Conservation (phyloP, 2,888 invertebrate genomes). For the Entomobrya proxima region DNA sequence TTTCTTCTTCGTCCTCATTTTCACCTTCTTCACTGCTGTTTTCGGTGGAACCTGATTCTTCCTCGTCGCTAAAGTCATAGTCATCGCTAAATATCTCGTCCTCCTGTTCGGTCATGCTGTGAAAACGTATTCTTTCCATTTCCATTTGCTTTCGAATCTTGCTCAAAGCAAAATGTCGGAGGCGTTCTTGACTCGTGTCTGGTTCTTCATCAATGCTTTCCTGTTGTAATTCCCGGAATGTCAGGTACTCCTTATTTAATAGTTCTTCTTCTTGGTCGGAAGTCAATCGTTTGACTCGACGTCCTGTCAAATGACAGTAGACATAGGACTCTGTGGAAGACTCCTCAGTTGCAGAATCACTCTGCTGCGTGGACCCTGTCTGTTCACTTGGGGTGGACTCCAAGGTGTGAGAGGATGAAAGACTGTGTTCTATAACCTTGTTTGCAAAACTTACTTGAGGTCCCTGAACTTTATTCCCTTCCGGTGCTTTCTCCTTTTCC, state of each 20-base stretch:
- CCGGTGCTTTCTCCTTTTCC: not conserved
- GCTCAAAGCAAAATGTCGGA: constrained; percentile 21
- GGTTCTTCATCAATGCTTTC: constrained; percentile 7
- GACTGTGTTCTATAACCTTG: constrained; percentile 58
- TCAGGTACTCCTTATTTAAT: constrained; percentile 28
- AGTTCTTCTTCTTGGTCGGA: not conserved
- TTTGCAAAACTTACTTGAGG: constrained; percentile 47
- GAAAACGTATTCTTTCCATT: not conserved
- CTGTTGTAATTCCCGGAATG: constrained; percentile 23
- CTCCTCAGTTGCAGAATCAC: not conserved
- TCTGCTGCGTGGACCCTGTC: constrained; percentile 9
- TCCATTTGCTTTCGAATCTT: constrained; percentile 35
- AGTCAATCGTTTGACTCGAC: constrained; percentile 5
- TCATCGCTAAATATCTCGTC: constrained; percentile 26
- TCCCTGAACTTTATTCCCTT: not conserved
- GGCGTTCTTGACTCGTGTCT: not conserved
- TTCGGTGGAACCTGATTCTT: constrained; percentile 18
- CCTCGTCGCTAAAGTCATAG: constrained; percentile 21
- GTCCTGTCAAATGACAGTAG: not conserved
- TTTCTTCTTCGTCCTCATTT: constrained; percentile 14
- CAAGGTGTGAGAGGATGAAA: constrained; percentile 28
- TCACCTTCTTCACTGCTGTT: constrained; percentile 35
- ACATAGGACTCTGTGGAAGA: not conserved
- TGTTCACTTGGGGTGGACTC: constrained; percentile 33
- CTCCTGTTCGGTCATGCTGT: constrained; percentile 23